phyloP scores from a whole-genome alignment of 2,113 vertebrate species.

The Lamprologus sp. region DNA sequence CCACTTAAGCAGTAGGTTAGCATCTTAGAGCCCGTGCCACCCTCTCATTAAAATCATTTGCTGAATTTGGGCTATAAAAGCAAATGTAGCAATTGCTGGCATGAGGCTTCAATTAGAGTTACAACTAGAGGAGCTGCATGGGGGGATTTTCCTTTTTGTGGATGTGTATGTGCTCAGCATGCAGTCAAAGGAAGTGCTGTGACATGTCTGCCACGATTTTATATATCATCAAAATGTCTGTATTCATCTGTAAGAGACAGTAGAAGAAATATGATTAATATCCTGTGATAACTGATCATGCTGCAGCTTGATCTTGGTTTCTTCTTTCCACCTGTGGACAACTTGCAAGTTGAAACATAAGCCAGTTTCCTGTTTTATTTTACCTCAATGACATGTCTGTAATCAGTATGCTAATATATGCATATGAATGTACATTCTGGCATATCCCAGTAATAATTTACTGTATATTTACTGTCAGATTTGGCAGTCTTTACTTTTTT shows the following conservation, averaged over 20 bases:
- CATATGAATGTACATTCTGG: neutral
- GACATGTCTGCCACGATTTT: neutral
- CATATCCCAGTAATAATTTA: neutral
- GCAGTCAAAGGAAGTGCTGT: neutral
- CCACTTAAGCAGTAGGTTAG: constrained; percentile 38
- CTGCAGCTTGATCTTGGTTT: neutral
- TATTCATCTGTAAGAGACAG: neutral
- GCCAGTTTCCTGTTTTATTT: neutral
- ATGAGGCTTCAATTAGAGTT: constrained; percentile 59
- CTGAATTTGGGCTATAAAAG: constrained; percentile 62
- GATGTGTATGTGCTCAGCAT: neutral
- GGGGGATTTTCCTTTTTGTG: constrained; percentile 3
- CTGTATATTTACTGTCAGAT: neutral
- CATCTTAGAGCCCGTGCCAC: constrained; percentile 18
- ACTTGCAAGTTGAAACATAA: neutral
- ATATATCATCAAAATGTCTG: neutral
- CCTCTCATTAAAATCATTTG: constrained; percentile 60
- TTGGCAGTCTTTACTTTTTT: neutral
- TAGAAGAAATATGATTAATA: neutral
- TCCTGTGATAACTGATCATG: neutral
- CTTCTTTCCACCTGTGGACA: neutral
- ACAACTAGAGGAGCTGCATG: neutral
- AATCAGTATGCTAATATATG: neutral
- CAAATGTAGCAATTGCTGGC: constrained; percentile 56
- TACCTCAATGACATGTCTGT: neutral